Conservation (phyloP, 2,888 invertebrate genomes). For the Hypercompe scribonia region DNA sequence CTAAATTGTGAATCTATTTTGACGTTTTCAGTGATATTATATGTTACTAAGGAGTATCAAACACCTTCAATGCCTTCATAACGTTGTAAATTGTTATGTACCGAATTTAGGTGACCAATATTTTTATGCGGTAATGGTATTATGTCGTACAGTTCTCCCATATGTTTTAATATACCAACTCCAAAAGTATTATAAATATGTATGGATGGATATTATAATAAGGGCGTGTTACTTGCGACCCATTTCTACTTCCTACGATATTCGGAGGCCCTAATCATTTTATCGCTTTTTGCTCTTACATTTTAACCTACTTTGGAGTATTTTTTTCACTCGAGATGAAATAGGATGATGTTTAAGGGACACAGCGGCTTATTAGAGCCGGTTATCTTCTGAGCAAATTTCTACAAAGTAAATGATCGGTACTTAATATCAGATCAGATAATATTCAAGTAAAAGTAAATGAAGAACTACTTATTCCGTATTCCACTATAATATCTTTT, state of each 20-base stretch:
- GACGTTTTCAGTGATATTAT: too few relatives aligned
- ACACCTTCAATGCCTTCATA: not conserved
- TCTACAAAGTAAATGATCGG: not conserved
- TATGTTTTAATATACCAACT: slow-evolving; percentile 1
- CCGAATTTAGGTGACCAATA: not conserved
- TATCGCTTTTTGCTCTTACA: not conserved
- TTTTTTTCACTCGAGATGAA: not conserved
- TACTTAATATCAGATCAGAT: not conserved
- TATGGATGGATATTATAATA: slow-evolving; percentile 11
- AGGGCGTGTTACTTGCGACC: slow-evolving; percentile 1
- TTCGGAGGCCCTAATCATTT: not conserved
- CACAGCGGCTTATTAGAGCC: not conserved
- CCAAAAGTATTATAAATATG: slow-evolving; percentile 2
- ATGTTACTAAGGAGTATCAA: too few relatives aligned
- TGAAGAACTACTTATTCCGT: not conserved
- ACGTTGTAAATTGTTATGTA: not conserved
- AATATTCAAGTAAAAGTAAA: not conserved
- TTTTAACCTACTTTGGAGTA: slow-evolving; percentile 1
- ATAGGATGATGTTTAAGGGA: not conserved
- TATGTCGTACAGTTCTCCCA: not conserved
- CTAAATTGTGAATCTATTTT: not conserved
- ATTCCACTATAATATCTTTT: not conserved
- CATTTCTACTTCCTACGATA: not conserved
- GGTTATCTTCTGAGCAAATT: not conserved
- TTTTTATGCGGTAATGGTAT: not conserved